phyloP scores from a whole-genome alignment of 2,888 invertebrate species.

The Eupeodes luniger region DNA sequence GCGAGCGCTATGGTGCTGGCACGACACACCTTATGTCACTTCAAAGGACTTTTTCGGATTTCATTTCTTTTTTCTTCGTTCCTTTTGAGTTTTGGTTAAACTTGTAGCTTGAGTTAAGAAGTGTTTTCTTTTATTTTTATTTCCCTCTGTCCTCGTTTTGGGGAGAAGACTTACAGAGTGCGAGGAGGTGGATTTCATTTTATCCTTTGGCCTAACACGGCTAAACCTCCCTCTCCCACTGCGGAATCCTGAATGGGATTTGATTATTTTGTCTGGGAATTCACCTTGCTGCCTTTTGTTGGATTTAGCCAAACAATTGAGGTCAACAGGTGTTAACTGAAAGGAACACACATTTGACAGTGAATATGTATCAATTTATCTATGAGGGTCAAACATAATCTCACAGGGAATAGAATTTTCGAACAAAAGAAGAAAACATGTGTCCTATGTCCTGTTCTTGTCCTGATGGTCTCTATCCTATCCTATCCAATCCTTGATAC shows the following conservation, averaged over 20 bases:
- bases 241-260: conserved; percentile 37
- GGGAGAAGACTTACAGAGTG: not conserved
- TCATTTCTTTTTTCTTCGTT: not conserved
- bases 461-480: not conserved
- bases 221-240: conserved; percentile 18
- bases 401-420: conserved; percentile 37
- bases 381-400: conserved; percentile 43
- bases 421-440: conserved; percentile 45
- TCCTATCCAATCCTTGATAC: not conserved
- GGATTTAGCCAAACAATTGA: conserved; percentile 40
- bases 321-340: conserved; percentile 44
- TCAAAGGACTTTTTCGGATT: conserved; percentile 23
- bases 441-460: conserved; percentile 6
- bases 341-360: conserved; percentile 40
- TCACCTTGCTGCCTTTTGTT: conserved; percentile 35
- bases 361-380: conserved; percentile 46
- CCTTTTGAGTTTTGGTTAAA: conserved; percentile 11
- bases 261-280: conserved; percentile 49
- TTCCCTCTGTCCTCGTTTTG: not conserved
- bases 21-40: conserved; percentile 38
- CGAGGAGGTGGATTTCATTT: not conserved
- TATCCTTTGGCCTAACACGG: conserved; percentile 15
- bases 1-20: too few relatives aligned
- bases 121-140: not conserved
- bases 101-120: not conserved